Evolutionary conservation across 2,113 vertebrate genomes (phyloP).

Genomic region (Nestor notabilis): DNA sequence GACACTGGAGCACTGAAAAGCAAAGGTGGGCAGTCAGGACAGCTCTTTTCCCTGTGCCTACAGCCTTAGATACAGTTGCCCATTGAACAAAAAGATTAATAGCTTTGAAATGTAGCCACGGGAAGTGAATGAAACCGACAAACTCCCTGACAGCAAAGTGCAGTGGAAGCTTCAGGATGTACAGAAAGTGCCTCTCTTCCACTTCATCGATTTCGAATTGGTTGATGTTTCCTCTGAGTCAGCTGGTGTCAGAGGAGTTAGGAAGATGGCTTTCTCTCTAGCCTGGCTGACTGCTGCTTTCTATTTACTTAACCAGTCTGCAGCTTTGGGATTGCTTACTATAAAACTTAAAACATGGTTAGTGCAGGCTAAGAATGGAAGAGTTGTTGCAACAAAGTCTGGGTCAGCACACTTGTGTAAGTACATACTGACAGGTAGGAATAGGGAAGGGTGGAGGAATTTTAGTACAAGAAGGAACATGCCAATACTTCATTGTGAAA

Average conservation of each 20-base stretch:
- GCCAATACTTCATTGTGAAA: conserved; percentile 51
- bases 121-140: neutral
- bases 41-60: neutral
- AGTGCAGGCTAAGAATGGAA: conserved; percentile 60
- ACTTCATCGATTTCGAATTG: neutral
- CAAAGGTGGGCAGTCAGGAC: neutral
- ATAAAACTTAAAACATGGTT: conserved; percentile 6
- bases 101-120: neutral
- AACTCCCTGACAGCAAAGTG: neutral
- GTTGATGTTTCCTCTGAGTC: conserved; percentile 23
- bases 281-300: neutral
- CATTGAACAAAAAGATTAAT: neutral
- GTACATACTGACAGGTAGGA: conserved; percentile 75
- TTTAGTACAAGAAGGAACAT: conserved; percentile 55
- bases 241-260: neutral
- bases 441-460: conserved; percentile 48
- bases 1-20: neutral
- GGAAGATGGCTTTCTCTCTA: neutral
- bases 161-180: neutral
- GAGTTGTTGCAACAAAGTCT: conserved; percentile 34
- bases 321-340: conserved; percentile 22
- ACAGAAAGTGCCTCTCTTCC: neutral
- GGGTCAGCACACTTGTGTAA: conserved; percentile 65
- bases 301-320: conserved; percentile 10
- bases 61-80: neutral